Evolutionary conservation across 2,888 invertebrate species (phyloP).

Genomic region (Vanessa cardui): DNA sequence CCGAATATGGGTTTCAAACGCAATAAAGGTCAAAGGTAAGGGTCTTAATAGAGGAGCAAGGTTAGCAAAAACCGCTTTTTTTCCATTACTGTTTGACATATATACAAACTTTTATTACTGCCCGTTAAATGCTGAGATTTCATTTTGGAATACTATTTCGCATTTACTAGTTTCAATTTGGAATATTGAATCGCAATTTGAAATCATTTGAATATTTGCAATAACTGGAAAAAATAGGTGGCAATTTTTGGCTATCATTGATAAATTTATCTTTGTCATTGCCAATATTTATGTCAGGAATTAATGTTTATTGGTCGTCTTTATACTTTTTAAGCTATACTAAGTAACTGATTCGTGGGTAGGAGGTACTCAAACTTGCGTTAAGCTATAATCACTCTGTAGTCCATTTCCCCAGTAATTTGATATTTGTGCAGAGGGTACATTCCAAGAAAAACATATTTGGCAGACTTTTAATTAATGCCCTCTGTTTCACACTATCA

Average conservation of each 20-base stretch:
- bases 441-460: too few species aligned
- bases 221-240: not conserved
- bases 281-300: too few species aligned
- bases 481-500: too few species aligned
- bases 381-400: too few species aligned
- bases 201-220: not conserved
- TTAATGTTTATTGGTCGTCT: too few species aligned
- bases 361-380: too few species aligned
- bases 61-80: constrained; percentile 13
- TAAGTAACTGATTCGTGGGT: too few species aligned
- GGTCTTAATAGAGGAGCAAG: constrained; percentile 14
- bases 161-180: not conserved
- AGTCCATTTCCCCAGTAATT: too few species aligned
- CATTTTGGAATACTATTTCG: constrained; percentile 5
- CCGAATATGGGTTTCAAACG: constrained; percentile 17
- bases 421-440: too few species aligned
- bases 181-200: constrained; percentile 3
- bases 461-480: too few species aligned
- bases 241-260: not conserved
- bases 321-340: too few species aligned
- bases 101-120: constrained; percentile 2
- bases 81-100: constrained; percentile 18
- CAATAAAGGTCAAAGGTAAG: constrained; percentile 27
- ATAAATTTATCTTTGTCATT: not conserved
- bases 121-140: constrained; percentile 5